These are phyloP conservation scores for Agapornis roseicollis DNA, from an alignment of 2,113 vertebrate genomes.

Conservation along the genomic window DNA sequence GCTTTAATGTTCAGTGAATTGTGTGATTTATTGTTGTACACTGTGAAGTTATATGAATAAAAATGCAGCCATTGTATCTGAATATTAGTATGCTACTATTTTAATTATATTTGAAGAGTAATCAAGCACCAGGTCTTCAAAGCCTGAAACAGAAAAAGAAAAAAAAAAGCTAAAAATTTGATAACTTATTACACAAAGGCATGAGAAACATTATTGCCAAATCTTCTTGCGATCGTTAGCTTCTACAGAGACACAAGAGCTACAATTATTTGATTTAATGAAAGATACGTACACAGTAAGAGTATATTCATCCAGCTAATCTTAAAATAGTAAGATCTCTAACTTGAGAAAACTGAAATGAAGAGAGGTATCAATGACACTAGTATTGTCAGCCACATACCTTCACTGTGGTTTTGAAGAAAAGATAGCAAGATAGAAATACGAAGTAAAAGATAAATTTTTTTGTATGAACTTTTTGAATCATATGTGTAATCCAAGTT, in stretches of 20 bases:
- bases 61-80: background rate
- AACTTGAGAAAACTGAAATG: background rate
- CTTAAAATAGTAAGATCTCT: conserved; percentile 8
- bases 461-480: background rate
- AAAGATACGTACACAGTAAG: conserved; percentile 8
- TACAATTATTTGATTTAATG: conserved; percentile 18
- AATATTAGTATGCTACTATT: background rate
- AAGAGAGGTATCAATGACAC: background rate
- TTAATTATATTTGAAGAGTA: conserved; percentile 2
- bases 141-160: background rate
- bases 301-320: background rate
- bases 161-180: background rate
- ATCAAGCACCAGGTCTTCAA: background rate
- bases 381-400: background rate
- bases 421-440: background rate
- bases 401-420: background rate
- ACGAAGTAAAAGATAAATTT: background rate
- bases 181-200: background rate
- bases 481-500: background rate
- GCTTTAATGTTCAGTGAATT: conserved; percentile 26
- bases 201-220: background rate
- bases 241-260: background rate
- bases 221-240: background rate
- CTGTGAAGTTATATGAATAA: background rate
- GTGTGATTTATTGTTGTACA: conserved; percentile 19